Base-by-base conservation (phyloP, 2,888 invertebrate genomes). In the Brachypterus glaber region DNA sequence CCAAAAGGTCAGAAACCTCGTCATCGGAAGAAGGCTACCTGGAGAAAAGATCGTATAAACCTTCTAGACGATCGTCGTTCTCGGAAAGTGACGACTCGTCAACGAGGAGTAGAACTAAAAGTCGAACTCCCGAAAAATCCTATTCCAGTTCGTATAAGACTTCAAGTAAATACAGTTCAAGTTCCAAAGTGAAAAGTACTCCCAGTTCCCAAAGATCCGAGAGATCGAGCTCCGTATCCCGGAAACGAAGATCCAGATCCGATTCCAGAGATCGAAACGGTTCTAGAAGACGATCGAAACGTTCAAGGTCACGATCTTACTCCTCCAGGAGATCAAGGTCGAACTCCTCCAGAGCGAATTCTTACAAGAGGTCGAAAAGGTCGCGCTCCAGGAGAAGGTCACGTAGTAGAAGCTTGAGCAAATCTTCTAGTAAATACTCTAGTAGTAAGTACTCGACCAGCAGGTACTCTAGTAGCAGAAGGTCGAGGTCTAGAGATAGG, bases 291-390 rank as follows among this genome's bases (percentile, higher is more conserved):
- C 27, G 27, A 31, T 4, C 15, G 40, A 32, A 16, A 26, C n/a
- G 35, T 35, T n/a, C 31, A 31, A 2, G 30, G 35, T 2, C 35
- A 30, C 26, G 26, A 32, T 24, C 4, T 16, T 35, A 29, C 25
- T 13, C 31, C n/a, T 17, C 3, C 15, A 38, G 36, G 15, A 39
- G 32, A 8, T 38, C 33, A 39, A 33, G 45, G 33, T 35, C 12
- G 24, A 24, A 39, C 12, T 41, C 48, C 13, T 45, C 45, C 11
- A 41, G 33, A 25, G 25, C 11, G 16, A 11, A 21, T 30, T 49
- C 49, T 2, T 47, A 48, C 32, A 38, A 39, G 21, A 42, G 44
- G 29, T 42, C 49, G n/a, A 48, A 46, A 14, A 41, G 49, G 26
- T 47, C 50, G 11, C 31, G 44, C 7, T 45, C 45, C 4, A 33